Evolutionary conservation across 2,797 vertebrate genomes (phyloP).

Genomic region (Enteromius viviparus): DNA sequence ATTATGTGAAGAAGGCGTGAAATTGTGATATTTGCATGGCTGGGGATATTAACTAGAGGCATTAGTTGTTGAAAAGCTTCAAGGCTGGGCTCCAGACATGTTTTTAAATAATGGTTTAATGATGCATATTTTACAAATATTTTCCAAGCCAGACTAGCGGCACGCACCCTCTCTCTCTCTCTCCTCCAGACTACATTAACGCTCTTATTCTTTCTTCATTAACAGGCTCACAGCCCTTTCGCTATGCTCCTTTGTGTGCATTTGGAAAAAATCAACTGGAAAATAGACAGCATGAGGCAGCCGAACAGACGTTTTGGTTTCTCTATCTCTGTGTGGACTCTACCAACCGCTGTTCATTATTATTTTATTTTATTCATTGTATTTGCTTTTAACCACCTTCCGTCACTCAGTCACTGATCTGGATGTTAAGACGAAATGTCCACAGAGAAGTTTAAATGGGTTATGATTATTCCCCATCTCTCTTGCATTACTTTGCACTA

Average conservation of each 20-base stretch:
- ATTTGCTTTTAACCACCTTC: conserved; percentile 55
- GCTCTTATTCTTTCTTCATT: conserved; percentile 76
- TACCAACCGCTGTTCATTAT: conserved; percentile 40
- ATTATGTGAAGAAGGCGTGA: conserved; percentile 75
- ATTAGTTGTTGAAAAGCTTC: conserved; percentile 66
- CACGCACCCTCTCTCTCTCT: conserved; percentile 39
- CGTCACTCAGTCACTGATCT: conserved; percentile 71
- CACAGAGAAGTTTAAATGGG: conserved; percentile 71
- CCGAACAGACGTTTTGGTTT: conserved; percentile 52
- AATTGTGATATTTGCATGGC: conserved; percentile 75
- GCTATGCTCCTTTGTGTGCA: conserved; percentile 71
- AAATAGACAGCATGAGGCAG: conserved; percentile 74
- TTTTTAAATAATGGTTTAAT: conserved; percentile 76
- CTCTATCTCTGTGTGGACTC: conserved; percentile 38
- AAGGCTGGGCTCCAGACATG: conserved; percentile 64
- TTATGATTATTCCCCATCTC: conserved; percentile 39
- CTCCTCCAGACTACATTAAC: conserved; percentile 73
- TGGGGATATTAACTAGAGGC: conserved; percentile 72
- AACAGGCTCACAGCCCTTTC: conserved; percentile 77
- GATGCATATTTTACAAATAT: conserved; percentile 71
- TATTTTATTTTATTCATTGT: conserved; percentile 49
- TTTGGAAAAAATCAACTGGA: conserved; percentile 80
- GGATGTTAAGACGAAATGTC: conserved; percentile 77
- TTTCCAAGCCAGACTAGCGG: conserved; percentile 59
- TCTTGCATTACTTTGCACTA: conserved; percentile 18